Conservation (phyloP, 2,113 vertebrate species). For the Strigops habroptila region DNA sequence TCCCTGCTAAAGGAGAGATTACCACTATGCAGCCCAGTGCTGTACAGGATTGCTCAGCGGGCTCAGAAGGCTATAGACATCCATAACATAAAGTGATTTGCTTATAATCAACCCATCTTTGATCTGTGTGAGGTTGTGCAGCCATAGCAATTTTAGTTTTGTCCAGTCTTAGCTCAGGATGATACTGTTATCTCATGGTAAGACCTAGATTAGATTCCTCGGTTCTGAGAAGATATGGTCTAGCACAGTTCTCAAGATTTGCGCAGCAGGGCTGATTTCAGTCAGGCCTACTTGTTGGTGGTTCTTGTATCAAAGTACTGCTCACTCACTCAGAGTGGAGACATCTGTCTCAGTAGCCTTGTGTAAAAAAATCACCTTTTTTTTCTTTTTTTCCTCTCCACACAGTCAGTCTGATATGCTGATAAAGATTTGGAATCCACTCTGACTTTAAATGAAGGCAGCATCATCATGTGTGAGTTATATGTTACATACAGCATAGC, state of each 20-base stretch:
- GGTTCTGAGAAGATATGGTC: neutral
- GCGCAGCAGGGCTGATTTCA: neutral
- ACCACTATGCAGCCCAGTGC: neutral
- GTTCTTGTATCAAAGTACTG: neutral
- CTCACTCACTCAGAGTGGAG: neutral
- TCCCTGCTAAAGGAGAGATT: neutral
- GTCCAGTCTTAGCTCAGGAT: neutral
- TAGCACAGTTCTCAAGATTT: neutral
- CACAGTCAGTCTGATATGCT: neutral
- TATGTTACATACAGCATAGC: neutral
- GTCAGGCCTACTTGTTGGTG: neutral
- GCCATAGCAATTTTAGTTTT: neutral
- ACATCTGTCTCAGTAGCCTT: accelerated
- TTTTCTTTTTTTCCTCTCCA: no score
- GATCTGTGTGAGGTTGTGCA: neutral
- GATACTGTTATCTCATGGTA: neutral
- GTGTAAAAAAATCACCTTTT: neutral
- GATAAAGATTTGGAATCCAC: neutral
- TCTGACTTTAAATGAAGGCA: neutral
- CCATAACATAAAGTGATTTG: neutral
- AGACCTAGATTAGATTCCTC: neutral
- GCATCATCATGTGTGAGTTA: no score
- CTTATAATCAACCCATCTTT: accelerated
- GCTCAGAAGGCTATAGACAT: accelerated
- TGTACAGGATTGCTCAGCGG: neutral